Evolutionary conservation across 2,888 invertebrate genomes (phyloP), one percentile per base, ranked within the genome.

Genomic region (Eilema depressum): DNA sequence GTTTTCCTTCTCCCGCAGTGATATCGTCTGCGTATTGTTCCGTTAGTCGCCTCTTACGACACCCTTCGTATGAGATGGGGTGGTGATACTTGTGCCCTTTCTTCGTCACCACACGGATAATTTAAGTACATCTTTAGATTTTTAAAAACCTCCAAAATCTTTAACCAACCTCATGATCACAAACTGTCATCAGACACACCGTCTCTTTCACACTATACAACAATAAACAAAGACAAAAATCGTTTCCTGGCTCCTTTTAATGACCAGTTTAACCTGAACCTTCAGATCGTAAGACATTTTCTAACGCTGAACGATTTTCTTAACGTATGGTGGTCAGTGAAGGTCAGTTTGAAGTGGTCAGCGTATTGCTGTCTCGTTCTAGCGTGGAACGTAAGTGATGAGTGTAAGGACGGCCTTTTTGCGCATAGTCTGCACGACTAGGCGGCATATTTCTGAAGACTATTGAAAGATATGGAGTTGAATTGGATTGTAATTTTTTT

Each of bases 341-440:
- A 76, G 76, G 70, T 74, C 75, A 67, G n/a, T 33, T 65, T 69
- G 71, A 30, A 53, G 74, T 80, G 80, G 82, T 23, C n/a, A 63
- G 10, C 33, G 10, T 70, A 14, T 69, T 63, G 73, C 78, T 73
- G 79, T 91, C 93, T 84, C 89, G 68, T 73, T 94, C 87, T 75
- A 70, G 78, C 92, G 80, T 85, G 92, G 91, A 88, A 91, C 92
- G 94, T 93, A 93, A 93, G 93, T 91, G 93, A 91, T 91, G 90
- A 92, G 92, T 91, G 89, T 90, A 88, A 91, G 91, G 93, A 92
- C 92, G 91, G 89, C 93, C 94, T 95, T 95, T 95, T 95, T 95
- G 95, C 93, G 91, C 89, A 89, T 92, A 91, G 95, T 95, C 95
- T 95, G 94, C 91, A 85, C 89, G 91, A 91, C 93, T 93, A 94